Base-by-base conservation (phyloP, 2,888 invertebrate genomes). In the Euclidia mi region DNA sequence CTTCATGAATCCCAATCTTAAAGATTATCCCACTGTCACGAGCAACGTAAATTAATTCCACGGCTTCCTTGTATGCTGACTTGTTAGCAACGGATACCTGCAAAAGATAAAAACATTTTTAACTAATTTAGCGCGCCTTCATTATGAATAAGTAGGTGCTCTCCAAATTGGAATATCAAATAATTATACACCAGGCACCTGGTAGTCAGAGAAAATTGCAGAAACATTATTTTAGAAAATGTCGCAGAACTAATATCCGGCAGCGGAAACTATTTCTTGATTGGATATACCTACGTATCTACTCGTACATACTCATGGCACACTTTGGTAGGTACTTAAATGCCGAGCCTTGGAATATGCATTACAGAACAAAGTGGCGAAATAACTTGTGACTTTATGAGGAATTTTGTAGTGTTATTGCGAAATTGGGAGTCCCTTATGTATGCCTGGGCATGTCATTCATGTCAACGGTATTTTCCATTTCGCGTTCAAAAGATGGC, bases 251-350 rank as follows among this genome's bases (percentile, higher is more conserved):
- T 66, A 76, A 76, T 76, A 68, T 76, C 75, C 75, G 71, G 64
- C 35, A 42, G 18, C 65, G 68, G 65, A 74, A 76, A 71, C 71
- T 77, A 74, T 64, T 74, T 71, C 77, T 74, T 65, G 78, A 77
- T 77, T 74, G 53, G 56, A 55, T 61, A 32, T 46, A 56, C 49
- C 49, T 61, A 41, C 42, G 15, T 35, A 47, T 28, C 43, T 47
- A 17, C 9, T 15, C n/a, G 20, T 31, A 18, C 34, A 11, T 18
- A 20, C 29, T 29, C 14, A 55, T 59, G 53, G 35, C 28, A 43
- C 47, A 53, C 14, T 32, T 40, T n/a, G 7, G 10, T 25, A 32
- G 20, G 38, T 38, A 18, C 31, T 28, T 15, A 38, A 3, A 18
- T 32, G 31, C 28, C 35, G 18, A 52, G 47, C 43, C 15, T 10